Evolutionary conservation across 2,888 invertebrate species (phyloP).

Genomic region (Pollenia amentaria): DNA sequence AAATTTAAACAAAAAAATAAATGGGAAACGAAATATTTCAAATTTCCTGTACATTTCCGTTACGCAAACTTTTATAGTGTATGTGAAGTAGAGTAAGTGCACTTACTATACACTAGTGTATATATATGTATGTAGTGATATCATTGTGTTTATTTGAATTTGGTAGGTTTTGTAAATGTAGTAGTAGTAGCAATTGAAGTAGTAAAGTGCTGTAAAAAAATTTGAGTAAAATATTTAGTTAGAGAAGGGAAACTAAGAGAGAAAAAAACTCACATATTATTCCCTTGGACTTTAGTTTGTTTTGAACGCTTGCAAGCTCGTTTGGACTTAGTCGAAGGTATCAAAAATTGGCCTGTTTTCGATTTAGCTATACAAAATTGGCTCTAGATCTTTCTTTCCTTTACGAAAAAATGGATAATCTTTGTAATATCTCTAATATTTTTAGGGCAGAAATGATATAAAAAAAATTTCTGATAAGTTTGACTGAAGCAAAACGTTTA

Average conservation of each 20-base stretch:
- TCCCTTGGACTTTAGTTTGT: too few relatives aligned
- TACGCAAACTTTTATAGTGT: slow-evolving; percentile 41
- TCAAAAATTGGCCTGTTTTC: too few relatives aligned
- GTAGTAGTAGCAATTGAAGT: slow-evolving; percentile 6
- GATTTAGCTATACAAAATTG: too few relatives aligned
- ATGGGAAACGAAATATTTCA: slow-evolving; percentile 59
- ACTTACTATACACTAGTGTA: background rate
- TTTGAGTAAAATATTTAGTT: slow-evolving; percentile 6
- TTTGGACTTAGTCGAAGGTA: too few relatives aligned
- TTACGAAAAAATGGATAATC: too few relatives aligned
- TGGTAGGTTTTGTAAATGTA: background rate
- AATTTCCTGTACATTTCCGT: slow-evolving; percentile 70
- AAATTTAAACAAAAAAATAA: slow-evolving; percentile 24
- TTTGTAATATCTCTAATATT: too few relatives aligned
- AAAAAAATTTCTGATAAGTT: too few relatives aligned
- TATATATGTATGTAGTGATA: background rate
- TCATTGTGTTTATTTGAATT: slow-evolving; percentile 1
- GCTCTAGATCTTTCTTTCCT: too few relatives aligned
- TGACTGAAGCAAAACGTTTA: too few relatives aligned
- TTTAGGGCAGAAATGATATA: too few relatives aligned
- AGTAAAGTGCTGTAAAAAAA: slow-evolving; percentile 13
- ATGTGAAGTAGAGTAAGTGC: background rate
- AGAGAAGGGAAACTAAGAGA: background rate
- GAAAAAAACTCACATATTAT: too few relatives aligned
- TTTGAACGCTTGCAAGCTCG: too few relatives aligned